These are phyloP conservation scores for Himalopsyche japonica DNA, from an alignment of 2,888 invertebrate genomes.

Conservation along the genomic window DNA sequence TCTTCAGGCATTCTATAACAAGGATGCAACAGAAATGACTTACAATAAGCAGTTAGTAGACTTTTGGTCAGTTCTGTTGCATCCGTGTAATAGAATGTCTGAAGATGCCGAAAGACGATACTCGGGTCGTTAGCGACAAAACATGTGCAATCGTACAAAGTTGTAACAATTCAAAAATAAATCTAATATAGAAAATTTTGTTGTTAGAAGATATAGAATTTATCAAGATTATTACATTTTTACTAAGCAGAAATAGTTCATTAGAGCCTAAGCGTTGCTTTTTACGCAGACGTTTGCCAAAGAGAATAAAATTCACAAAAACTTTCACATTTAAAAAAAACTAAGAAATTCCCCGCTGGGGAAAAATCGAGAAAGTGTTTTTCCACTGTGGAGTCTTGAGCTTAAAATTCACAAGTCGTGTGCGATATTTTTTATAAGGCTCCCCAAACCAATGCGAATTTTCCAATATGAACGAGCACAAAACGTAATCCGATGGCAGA, in stretches of 20 bases:
- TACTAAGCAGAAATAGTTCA: neutral
- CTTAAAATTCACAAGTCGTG: neutral
- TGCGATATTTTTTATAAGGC: neutral
- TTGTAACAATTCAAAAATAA: neutral
- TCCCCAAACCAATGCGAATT: neutral
- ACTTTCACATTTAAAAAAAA: neutral
- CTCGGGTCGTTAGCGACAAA: too few species aligned
- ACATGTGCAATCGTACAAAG: too few species aligned
- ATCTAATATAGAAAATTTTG: neutral
- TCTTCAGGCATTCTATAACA: too few species aligned
- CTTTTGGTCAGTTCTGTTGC: too few species aligned
- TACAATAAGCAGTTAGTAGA: too few species aligned
- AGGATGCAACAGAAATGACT: too few species aligned
- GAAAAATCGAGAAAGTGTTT: neutral
- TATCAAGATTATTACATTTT: neutral
- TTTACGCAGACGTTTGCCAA: neutral
- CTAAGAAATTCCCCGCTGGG: neutral
- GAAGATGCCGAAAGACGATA: too few species aligned
- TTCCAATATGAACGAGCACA: conserved; percentile 31
- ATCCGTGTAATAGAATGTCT: too few species aligned
- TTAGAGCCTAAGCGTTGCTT: neutral
- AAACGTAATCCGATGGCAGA: conserved; percentile 24
- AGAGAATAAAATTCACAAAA: neutral
- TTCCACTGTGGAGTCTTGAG: neutral
- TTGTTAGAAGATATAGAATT: neutral